Percentiles rank a stretch among this genome's conserved stretches.
Conservation (phyloP, 1,140 invertebrate genomes). For the Ctenoplectra terminalis region DNA sequence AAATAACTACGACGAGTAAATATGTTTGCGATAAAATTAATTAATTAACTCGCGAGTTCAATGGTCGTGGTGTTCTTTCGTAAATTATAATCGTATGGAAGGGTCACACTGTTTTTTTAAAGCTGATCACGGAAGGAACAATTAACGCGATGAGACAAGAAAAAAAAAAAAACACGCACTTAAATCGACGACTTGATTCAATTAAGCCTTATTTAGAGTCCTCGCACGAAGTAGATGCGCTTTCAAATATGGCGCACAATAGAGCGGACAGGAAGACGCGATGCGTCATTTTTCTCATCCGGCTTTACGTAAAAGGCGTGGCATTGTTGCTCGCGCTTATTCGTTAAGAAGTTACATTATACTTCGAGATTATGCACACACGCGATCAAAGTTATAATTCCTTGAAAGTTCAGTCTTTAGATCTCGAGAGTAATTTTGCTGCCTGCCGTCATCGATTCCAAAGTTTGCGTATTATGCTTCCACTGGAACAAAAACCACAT, state of each 20-base stretch:
- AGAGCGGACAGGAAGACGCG: background rate
- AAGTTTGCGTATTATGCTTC: too few relatives aligned
- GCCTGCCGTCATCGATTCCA: too few relatives aligned
- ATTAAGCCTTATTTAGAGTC: background rate
- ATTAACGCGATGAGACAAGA: background rate
- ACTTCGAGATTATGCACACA: background rate
- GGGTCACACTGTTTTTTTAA: too few relatives aligned
- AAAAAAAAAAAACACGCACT: background rate
- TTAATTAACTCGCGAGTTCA: too few relatives aligned
- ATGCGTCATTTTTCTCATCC: slow-evolving; percentile 13
- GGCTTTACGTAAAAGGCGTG: slow-evolving; percentile 36
- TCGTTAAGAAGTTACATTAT: slow-evolving; percentile 1
- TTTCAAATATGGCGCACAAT: slow-evolving; percentile 22
- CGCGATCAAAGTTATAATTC: background rate
- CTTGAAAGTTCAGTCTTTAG: too few relatives aligned
- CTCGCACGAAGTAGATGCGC: background rate
- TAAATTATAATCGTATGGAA: too few relatives aligned
- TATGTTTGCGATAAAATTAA: too few relatives aligned
- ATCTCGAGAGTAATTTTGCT: too few relatives aligned
- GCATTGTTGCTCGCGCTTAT: background rate
- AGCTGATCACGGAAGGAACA: background rate
- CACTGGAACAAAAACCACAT: too few relatives aligned
- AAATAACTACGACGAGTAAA: too few relatives aligned
- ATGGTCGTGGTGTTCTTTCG: too few relatives aligned
- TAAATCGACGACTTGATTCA: background rate